Base-by-base conservation (phyloP, 2,797 vertebrate species). In the Schizopygopsis pylzovi region DNA sequence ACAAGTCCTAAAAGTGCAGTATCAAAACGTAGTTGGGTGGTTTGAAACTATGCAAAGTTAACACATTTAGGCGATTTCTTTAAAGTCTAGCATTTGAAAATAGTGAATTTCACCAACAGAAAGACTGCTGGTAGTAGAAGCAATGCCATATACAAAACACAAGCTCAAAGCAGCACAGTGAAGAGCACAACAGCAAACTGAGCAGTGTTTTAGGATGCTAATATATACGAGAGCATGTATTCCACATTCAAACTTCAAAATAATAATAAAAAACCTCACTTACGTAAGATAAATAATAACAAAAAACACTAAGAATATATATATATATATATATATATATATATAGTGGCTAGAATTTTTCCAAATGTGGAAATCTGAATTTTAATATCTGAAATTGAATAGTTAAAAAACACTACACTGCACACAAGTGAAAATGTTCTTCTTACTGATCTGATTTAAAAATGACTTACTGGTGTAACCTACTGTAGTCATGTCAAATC, bases 141-240 rank as follows among this genome's bases (percentile, higher is more conserved):
- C n/a, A 22, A 45, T 4, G 22, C 22, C 12, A 28, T n/a, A 47
- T 43, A 76, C 43, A 39, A 12, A 22, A 7, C 20, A 61, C n/a
- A 47, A 82, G 54, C 70, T 73, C 41, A 82, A 83, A 83, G 71
- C 56, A 49, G 81, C 56, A 83, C n/a, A 47, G 1, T 5, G 25
- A 59, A 20, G 6, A 56, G 20, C 49, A 71, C 65, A 72, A 72
- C 1, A 56, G n/a, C 25, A 63, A 56, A 54, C 18, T 7, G 11
- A 77, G 33, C 13, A 13, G 6, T 33, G 9, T 33, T 33, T 52
- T 11, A 15, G 4, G 18, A 77, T 15, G 54, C 12, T 33, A 37
- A 39, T 41, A n/a, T 41, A 59, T 25, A 54, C 1, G 33, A 1
- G 0, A 59, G 3, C 11, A 13, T 3, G 28, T 22, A 25, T 68